Evolutionary conservation across 2,888 invertebrate genomes (phyloP).

Genomic region (Neoitamus cyanurus): DNA sequence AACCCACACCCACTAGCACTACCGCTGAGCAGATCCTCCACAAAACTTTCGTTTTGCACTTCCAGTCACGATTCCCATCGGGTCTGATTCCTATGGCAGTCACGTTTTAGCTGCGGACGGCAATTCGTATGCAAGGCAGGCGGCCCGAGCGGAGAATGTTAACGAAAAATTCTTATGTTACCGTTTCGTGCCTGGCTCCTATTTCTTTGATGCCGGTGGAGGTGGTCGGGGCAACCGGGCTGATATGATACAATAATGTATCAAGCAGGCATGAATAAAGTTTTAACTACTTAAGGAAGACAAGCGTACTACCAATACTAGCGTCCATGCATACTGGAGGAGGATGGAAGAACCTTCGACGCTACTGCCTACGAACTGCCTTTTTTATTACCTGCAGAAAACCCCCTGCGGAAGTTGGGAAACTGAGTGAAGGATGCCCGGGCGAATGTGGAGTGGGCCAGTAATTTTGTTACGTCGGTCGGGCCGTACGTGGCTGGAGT

Average conservation of each 20-base stretch:
- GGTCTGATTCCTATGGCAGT: neutral
- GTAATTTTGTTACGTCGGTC: neutral
- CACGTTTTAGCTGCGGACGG: conserved; percentile 10
- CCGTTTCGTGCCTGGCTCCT: conserved; percentile 14
- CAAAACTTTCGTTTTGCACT: neutral
- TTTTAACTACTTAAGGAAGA: neutral
- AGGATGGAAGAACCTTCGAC: neutral
- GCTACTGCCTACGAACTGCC: neutral
- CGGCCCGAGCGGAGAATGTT: conserved; percentile 22
- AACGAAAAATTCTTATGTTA: conserved; percentile 44
- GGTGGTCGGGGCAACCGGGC: neutral
- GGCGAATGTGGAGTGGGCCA: neutral
- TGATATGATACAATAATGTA: conserved; percentile 1
- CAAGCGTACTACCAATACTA: neutral
- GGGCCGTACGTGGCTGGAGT: neutral
- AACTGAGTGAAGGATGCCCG: neutral
- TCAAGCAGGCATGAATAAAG: neutral
- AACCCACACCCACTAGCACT: neutral
- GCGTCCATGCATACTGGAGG: neutral
- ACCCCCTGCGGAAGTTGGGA: neutral
- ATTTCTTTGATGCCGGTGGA: neutral
- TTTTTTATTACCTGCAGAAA: neutral
- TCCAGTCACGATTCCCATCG: neutral
- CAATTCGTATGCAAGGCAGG: conserved; percentile 29
- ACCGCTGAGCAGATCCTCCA: neutral